Conservation (phyloP, 2,113 vertebrate genomes). For the Brachypodius melanocephalos region DNA sequence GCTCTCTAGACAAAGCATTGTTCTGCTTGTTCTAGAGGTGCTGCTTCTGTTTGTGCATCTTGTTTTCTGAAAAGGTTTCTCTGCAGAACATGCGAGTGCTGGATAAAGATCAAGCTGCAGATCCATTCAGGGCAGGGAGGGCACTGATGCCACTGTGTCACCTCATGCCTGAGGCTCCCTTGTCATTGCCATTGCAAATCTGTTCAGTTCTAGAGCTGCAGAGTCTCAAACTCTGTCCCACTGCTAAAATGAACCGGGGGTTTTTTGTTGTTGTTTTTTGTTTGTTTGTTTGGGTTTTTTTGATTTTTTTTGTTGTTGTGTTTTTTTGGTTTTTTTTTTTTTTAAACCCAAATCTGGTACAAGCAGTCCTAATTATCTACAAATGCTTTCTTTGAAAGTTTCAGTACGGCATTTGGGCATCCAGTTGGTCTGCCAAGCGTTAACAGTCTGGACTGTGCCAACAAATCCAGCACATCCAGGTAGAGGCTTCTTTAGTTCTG, state of each 20-base stretch:
- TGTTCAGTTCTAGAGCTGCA: fast-evolving
- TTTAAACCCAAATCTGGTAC: background rate
- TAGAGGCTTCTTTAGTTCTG: background rate
- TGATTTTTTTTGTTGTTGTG: background rate
- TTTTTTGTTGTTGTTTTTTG: no score
- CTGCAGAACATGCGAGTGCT: background rate
- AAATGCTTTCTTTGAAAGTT: background rate
- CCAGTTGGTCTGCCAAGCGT: background rate
- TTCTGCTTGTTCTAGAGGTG: background rate
- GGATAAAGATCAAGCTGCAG: background rate
- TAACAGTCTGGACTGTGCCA: background rate
- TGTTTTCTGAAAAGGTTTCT: background rate
- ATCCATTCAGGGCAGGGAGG: background rate
- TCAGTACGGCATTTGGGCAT: background rate
- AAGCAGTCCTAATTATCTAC: background rate
- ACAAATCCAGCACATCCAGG: background rate
- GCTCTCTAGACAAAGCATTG: background rate
- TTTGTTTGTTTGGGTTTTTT: no score
- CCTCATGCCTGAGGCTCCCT: background rate
- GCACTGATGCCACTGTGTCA: background rate
- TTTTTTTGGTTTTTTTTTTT: background rate
- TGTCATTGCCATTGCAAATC: background rate
- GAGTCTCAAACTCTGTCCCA: background rate
- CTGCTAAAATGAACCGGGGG: background rate
- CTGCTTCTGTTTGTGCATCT: background rate